These are phyloP conservation scores for Hippolais icterina DNA, from an alignment of 2,113 vertebrate genomes.

Conservation along the genomic window DNA sequence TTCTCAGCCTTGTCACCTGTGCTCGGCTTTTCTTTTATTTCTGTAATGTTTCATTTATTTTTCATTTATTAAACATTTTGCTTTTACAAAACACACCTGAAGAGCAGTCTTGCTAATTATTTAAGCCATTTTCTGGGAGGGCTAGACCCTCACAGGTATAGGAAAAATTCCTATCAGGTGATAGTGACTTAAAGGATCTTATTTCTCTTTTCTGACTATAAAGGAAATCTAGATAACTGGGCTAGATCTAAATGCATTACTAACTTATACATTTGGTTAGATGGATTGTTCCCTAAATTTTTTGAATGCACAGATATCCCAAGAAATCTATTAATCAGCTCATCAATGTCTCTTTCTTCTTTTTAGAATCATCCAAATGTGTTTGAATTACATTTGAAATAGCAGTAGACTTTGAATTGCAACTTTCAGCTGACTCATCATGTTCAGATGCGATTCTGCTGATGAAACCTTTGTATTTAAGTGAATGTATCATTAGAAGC, in stretches of 20 bases:
- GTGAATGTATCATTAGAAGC: conserved; percentile 48
- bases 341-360: conserved; percentile 51
- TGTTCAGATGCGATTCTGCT: background rate
- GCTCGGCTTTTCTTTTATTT: no score
- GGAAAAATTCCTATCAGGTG: background rate
- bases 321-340: conserved; percentile 45
- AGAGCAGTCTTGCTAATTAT: no score
- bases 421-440: conserved; percentile 60
- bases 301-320: background rate
- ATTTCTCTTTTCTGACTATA: background rate
- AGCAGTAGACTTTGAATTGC: background rate
- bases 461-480: conserved; percentile 61
- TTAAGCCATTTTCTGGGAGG: no score
- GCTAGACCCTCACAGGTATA: no score
- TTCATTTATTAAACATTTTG: no score
- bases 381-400: conserved; percentile 33
- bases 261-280: background rate
- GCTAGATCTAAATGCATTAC: background rate
- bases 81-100: no score
- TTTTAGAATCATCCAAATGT: background rate
- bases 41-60: no score
- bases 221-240: background rate
- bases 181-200: background rate
- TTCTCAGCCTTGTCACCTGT: no score
- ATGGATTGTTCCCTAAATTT: background rate